Base-by-base conservation (phyloP, 23 tunicate genomes). In the Ciona savignyi region DNA sequence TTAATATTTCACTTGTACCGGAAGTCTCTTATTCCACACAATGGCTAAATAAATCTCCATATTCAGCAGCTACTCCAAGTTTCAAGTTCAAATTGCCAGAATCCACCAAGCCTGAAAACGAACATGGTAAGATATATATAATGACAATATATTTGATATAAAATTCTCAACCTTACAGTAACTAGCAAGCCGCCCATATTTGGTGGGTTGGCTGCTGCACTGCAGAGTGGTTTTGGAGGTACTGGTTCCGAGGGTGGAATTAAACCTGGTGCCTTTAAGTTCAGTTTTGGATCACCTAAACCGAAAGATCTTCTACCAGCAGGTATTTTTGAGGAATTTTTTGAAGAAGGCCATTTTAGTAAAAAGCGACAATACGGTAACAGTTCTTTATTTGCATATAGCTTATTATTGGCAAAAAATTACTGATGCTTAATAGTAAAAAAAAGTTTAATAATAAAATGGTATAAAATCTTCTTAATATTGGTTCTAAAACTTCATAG, bases 121-220 rank as follows among this genome's bases (percentile, higher is more conserved):
- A 78, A 27, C n/a, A n/a, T n/a, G n/a, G n/a, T n/a, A n/a, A n/a
- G n/a, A n/a, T n/a, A n/a, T n/a, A n/a, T n/a, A n/a, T n/a, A n/a
- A n/a, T n/a, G n/a, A n/a, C n/a, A n/a, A n/a, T n/a, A n/a, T n/a
- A n/a, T n/a, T n/a, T n/a, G n/a, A n/a, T n/a, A n/a, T n/a, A n/a
- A n/a, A n/a, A n/a, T n/a, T n/a, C n/a, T n/a, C n/a, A n/a, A n/a
- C n/a, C n/a, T n/a, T 60, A 29, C 70, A 76, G 88, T 62, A 56
- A 30, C 61, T 2, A 29, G 65, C 27, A 75, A 74, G 23, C 80
- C 80, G n/a, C 67, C 86, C 11, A 56, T 80, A 25, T 83, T 83
- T 29, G 33, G 84, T 29, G 80, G 80, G 4, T 51, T 84, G 25
- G 83, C 90, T 2, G 56, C 74, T 15, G 78, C 78, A n/a, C 29